Evolutionary conservation across 2,888 invertebrate species (phyloP), one percentile per base, ranked within the genome.

Genomic region (Plemyria rubiginata): DNA sequence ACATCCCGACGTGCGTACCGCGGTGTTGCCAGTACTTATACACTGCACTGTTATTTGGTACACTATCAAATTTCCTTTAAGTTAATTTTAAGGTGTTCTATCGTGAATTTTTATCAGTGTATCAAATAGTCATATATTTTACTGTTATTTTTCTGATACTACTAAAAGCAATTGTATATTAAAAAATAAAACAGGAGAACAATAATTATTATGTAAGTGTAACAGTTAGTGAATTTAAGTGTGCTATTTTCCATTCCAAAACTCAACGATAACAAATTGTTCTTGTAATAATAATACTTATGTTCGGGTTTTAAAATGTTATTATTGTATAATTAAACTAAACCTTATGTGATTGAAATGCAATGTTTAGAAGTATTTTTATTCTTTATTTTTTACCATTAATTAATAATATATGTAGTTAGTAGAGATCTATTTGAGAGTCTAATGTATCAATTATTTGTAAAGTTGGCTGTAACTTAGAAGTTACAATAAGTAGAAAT

Each of bases 361-460:
- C 92, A 92, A 92, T 92, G 90, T 92, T 92, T 92, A 92, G 91
- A 92, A 92, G 92, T 92, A 92, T 92, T 92, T 81, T 92, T 92
- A 92, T 92, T 92, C 88, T 90, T 92, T 92, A 92, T 92, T 92
- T 90, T 92, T 92, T 92, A 91, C 91, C 92, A 92, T 91, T 92
- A 92, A 92, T 89, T 82, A 84, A 86, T 84, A 85, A 90, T 92
- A 71, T 71, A 71, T 71, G 71, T 71, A 92, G 91, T 91, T 90
- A 90, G 90, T 92, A 92, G 92, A 92, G 91, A 91, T 92, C 91
- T 92, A 92, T 92, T 91, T 90, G 92, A 92, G 92, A 92, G 92
- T 92, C 90, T 92, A 92, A 92, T 92, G 92, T 92, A 92, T 92
- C 92, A 92, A 92, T 92, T 92, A 92, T 92, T 92, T 92, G 92